phyloP scores from a whole-genome alignment of 2,888 invertebrate species.

The Pristionchus exspectatus region DNA sequence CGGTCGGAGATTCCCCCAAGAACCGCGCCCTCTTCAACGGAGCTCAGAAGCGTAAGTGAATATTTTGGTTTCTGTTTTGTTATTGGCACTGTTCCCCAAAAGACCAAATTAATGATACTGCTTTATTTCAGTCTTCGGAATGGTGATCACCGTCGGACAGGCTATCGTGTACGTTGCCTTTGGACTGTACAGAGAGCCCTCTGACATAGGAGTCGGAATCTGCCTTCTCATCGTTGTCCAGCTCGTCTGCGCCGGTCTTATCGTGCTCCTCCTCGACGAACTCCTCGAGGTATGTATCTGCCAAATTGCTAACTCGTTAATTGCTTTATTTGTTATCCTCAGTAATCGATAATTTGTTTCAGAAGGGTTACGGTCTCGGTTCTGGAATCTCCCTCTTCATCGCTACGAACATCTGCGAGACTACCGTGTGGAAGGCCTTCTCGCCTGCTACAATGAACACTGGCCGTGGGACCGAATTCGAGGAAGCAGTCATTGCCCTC shows the following conservation, averaged over 20 bases:
- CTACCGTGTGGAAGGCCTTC: conserved; percentile 98
- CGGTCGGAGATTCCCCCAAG: conserved; percentile 99
- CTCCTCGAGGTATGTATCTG: conserved; percentile 88
- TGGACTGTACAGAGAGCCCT: conserved; percentile 96
- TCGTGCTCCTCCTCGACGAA: conserved; percentile 96
- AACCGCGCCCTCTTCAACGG: conserved; percentile 99
- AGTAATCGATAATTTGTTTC: conserved; percentile 47
- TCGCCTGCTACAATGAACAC: conserved; percentile 98
- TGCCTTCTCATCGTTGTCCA: conserved; percentile 98
- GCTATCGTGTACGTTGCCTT: conserved; percentile 99
- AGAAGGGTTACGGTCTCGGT: conserved; percentile 88
- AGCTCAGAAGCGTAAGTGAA: conserved; percentile 93
- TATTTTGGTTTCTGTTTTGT: not conserved
- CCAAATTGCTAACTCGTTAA: no score
- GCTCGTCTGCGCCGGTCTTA: conserved; percentile 97
- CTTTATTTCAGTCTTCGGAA: conserved; percentile 89
- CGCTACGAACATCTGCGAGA: conserved; percentile 99
- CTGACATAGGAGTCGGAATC: conserved; percentile 98
- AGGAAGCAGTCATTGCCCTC: conserved; percentile 98
- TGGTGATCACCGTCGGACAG: conserved; percentile 99
- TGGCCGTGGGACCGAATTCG: conserved; percentile 92
- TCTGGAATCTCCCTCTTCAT: conserved; percentile 98
- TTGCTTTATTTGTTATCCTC: not conserved
- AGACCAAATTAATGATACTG: conserved; percentile 47
- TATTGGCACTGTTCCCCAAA: no score